A percentile compares a stretch with the other conserved stretches of the same genome.
Conservation (phyloP, 2,113 vertebrate species). For the Bufo bufo region DNA sequence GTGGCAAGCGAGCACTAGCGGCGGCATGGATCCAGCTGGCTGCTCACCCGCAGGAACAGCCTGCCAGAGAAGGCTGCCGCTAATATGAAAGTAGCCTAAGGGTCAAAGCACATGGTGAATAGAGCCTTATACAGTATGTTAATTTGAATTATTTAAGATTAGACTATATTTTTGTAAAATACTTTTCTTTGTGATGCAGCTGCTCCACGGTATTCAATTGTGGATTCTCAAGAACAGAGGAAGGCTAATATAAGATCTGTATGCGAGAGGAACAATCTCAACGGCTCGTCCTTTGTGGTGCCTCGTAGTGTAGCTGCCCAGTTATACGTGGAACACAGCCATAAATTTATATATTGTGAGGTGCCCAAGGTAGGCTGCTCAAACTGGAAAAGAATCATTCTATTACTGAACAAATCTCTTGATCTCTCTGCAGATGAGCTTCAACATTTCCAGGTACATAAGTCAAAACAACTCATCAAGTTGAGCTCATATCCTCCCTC, state of each 20-base stretch:
- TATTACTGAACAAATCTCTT: constrained; percentile 63
- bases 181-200: background rate
- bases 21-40: no score
- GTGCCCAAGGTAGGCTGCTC: constrained; percentile 72
- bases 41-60: no score
- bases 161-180: background rate
- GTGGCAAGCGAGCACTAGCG: no score
- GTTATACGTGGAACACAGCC: constrained; percentile 67
- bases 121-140: no score
- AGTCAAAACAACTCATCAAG: constrained; percentile 55
- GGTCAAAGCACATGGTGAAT: no score
- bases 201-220: background rate
- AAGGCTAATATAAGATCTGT: constrained; percentile 46
- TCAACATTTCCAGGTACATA: constrained; percentile 58
- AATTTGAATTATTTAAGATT: background rate
- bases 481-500: constrained; percentile 60
- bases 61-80: no score
- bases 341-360: constrained; percentile 70
- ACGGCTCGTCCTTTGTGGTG: constrained; percentile 12
- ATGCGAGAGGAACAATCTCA: constrained; percentile 61
- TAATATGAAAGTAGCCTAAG: no score
- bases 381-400: constrained; percentile 70
- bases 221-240: background rate
- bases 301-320: constrained; percentile 47
- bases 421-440: constrained; percentile 59